Evolutionary conservation across 2,888 invertebrate species (phyloP), one percentile per base, ranked within the genome.

Genomic region (Ischnura elegans): DNA sequence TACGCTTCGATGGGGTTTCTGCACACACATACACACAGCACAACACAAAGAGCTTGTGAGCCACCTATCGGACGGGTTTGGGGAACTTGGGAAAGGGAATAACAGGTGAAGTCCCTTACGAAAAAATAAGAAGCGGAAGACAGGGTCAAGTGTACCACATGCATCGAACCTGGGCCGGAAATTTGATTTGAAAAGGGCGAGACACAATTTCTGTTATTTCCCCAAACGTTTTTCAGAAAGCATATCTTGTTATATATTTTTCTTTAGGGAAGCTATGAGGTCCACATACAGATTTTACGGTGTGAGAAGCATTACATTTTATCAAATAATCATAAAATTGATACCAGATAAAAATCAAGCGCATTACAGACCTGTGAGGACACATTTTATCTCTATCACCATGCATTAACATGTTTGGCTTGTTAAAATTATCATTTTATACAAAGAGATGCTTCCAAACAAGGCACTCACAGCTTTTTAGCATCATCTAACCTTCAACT

Each of bases 161-260:
- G 29, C 76, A 36, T 36, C 76, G 36, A 13, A 76, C 76, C 76
- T 2, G 76, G 25, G 6, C 29, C 76, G 76, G 76, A 76, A 76
- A 76, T 76, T 76, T 76, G 76, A 76, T 76, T 76, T 76, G 76
- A 36, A 76, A 51, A 76, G 76, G 36, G 76, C 36, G 76, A 76
- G 76, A 76, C 8, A 76, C 76, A 76, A 76, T 76, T 76, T 76
- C 76, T 76, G 76, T 76, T 36, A 76, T 76, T 76, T 76, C 76
- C n/a, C 76, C 76, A 13, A 36, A 21, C 76, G 76, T 76, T 76
- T 2, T n/a, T n/a, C n/a, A 36, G 76, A n/a, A 61, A 10, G 36
- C 36, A n/a, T n/a, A n/a, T n/a, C n/a, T n/a, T n/a, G n/a, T 76
- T 36, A 13, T 76, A 10, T 76, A 36, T 36, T 76, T 76, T 76